A percentile compares a stretch with the other conserved stretches of the same genome.
These are phyloP conservation scores for Nannoperca australis DNA, from an alignment of 2,797 vertebrate species.

Conservation along the genomic window DNA sequence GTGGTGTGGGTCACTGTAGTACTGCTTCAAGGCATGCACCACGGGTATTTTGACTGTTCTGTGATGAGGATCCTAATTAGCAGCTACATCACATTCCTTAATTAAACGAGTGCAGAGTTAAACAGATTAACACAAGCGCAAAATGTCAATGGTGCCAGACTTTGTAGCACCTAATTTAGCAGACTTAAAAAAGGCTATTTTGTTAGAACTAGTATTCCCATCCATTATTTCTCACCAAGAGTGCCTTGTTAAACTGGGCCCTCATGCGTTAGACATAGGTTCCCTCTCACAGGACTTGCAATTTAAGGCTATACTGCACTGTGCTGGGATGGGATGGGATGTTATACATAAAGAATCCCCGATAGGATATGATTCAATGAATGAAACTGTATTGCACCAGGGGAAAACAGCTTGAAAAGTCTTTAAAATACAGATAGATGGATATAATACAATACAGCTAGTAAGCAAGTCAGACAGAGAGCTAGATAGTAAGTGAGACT, in stretches of 20 bases:
- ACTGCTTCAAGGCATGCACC: slow-evolving; percentile 48
- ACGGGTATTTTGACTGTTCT: slow-evolving; percentile 55
- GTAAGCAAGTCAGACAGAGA: no score
- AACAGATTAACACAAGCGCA: slow-evolving; percentile 63
- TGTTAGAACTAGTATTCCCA: slow-evolving; percentile 26
- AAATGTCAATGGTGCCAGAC: slow-evolving; percentile 55
- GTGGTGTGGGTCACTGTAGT: slow-evolving; percentile 40
- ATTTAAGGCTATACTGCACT: slow-evolving; percentile 20
- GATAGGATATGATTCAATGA: slow-evolving; percentile 13
- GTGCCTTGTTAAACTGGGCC: slow-evolving; percentile 27
- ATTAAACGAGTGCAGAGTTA: slow-evolving; percentile 63
- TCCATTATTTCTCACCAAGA: slow-evolving; percentile 32
- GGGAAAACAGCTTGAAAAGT: not conserved
- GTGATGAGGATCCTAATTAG: slow-evolving; percentile 72
- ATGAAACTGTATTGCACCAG: not conserved
- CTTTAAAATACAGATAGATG: slow-evolving; percentile 10
- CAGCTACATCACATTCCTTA: slow-evolving; percentile 60
- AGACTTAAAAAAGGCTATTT: slow-evolving; percentile 44
- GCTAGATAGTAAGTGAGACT: not conserved
- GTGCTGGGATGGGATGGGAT: not conserved
- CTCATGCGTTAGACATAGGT: slow-evolving; percentile 29
- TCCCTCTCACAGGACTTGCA: slow-evolving; percentile 32
- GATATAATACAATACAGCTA: not conserved
- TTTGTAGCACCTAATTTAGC: slow-evolving; percentile 56
- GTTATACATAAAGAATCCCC: slow-evolving; percentile 10